phyloP scores from a whole-genome alignment of 1,140 invertebrate genomes.

The Cotesia chilonis region DNA sequence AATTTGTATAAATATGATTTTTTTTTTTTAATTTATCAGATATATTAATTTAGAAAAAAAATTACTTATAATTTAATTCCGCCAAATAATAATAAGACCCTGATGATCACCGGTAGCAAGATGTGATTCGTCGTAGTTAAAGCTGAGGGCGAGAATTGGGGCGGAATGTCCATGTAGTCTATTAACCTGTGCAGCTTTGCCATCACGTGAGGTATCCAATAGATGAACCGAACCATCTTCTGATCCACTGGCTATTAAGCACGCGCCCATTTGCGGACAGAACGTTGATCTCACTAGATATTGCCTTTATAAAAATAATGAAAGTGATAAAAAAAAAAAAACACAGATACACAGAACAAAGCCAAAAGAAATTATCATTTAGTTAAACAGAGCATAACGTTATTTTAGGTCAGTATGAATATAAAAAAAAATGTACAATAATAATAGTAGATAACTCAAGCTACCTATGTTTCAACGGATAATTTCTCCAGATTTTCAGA shows the following conservation, averaged over 20 bases:
- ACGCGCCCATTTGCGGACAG: slow-evolving; percentile 73
- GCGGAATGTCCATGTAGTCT: slow-evolving; percentile 86
- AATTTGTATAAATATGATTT: slow-evolving; percentile 10
- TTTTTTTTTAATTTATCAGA: no score
- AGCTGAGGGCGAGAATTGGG: slow-evolving; percentile 82
- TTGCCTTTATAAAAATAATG: slow-evolving; percentile 46
- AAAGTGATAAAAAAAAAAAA: slow-evolving; percentile 28
- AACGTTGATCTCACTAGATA: slow-evolving; percentile 79
- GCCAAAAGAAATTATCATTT: slow-evolving; percentile 16
- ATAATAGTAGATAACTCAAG: neutral
- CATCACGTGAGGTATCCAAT: slow-evolving; percentile 79
- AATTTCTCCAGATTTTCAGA: slow-evolving; percentile 57
- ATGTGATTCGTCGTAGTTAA: slow-evolving; percentile 90
- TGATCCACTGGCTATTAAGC: slow-evolving; percentile 78
- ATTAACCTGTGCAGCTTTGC: slow-evolving; percentile 77
- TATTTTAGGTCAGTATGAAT: slow-evolving; percentile 20
- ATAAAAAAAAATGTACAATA: neutral
- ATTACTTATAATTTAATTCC: slow-evolving; percentile 54
- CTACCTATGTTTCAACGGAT: slow-evolving; percentile 67
- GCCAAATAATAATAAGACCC: slow-evolving; percentile 88
- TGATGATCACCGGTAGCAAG: slow-evolving; percentile 85
- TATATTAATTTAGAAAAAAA: no score
- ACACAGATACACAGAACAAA: slow-evolving; percentile 9
- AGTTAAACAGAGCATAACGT: slow-evolving; percentile 8
- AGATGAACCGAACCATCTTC: slow-evolving; percentile 89